These are phyloP conservation scores for Palythoa grandis DNA, from an alignment of 92 coral and sea anemone genomes.

Conservation along the genomic window DNA sequence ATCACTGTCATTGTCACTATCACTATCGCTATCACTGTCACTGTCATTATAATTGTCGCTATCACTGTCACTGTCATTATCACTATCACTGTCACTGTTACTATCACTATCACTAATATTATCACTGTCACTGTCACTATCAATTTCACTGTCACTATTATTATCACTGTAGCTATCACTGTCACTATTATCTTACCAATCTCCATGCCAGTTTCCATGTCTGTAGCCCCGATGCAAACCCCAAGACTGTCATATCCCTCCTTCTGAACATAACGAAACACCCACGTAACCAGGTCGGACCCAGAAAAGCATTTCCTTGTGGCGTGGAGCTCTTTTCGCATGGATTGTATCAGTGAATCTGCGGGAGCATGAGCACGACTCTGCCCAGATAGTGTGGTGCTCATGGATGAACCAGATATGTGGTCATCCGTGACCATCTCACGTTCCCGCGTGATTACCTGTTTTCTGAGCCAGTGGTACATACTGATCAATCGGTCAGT, in stretches of 20 bases:
- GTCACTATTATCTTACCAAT: conserved; percentile 54
- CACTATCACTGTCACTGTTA: not conserved
- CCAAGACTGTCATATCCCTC: conserved; percentile 81
- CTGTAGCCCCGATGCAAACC: conserved; percentile 77
- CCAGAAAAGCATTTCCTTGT: conserved; percentile 85
- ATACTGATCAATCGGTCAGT: conserved; percentile 69
- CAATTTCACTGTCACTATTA: not conserved
- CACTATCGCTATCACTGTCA: too few relatives aligned
- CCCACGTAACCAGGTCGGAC: conserved; percentile 74
- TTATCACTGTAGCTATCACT: not conserved
- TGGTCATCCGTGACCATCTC: conserved; percentile 60
- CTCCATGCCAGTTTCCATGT: conserved; percentile 78
- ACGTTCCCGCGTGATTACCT: conserved; percentile 57
- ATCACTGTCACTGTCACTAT: not conserved
- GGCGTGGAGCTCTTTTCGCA: conserved; percentile 72
- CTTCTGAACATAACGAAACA: conserved; percentile 52
- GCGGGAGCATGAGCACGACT: conserved; percentile 73
- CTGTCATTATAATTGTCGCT: not conserved
- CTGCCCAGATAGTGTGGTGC: conserved; percentile 64
- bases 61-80: not conserved
- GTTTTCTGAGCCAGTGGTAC: conserved; percentile 68
- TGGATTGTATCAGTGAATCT: conserved; percentile 73
- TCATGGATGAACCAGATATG: conserved; percentile 61
- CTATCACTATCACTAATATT: not conserved
- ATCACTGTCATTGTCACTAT: not conserved